Percentiles rank a stretch among this genome's conserved stretches.
phyloP scores from a whole-genome alignment of 2,888 invertebrate genomes.

The Galerucella calmariensis region DNA sequence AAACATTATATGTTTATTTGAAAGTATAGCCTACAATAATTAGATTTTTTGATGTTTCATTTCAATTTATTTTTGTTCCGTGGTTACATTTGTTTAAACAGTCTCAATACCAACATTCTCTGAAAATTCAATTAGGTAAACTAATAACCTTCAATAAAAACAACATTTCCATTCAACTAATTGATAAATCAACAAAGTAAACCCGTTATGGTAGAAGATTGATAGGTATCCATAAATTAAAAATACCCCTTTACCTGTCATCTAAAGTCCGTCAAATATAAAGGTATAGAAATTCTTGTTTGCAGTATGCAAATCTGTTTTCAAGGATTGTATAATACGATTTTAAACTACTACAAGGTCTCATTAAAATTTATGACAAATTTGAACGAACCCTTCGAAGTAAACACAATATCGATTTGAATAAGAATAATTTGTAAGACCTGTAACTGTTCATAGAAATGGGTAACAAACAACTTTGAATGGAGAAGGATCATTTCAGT shows the following conservation, averaged over 20 bases:
- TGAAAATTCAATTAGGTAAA: neutral
- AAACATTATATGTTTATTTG: no score
- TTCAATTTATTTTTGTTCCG: no score
- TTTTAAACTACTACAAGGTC: conserved; percentile 16
- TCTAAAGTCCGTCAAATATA: neutral
- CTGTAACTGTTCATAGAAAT: neutral
- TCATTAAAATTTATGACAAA: conserved; percentile 16
- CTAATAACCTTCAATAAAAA: neutral
- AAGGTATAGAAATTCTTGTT: neutral
- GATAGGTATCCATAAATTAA: conserved; percentile 1
- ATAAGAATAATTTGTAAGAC: conserved; percentile 5
- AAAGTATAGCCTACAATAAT: no score
- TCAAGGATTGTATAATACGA: conserved; percentile 1
- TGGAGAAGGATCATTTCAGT: no score
- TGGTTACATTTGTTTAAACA: no score
- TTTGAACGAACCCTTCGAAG: conserved; percentile 4
- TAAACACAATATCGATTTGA: neutral
- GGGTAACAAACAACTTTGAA: no score
- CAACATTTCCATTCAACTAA: neutral
- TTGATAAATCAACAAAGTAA: neutral
- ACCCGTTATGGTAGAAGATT: neutral
- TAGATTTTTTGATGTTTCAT: no score
- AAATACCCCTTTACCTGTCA: conserved; percentile 17
- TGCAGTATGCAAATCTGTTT: conserved; percentile 4
- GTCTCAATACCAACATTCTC: neutral